Percentiles rank a stretch among this genome's conserved stretches.
Evolutionary conservation across 1,140 invertebrate species (phyloP).

Genomic region (Leptoteleia sp.): DNA sequence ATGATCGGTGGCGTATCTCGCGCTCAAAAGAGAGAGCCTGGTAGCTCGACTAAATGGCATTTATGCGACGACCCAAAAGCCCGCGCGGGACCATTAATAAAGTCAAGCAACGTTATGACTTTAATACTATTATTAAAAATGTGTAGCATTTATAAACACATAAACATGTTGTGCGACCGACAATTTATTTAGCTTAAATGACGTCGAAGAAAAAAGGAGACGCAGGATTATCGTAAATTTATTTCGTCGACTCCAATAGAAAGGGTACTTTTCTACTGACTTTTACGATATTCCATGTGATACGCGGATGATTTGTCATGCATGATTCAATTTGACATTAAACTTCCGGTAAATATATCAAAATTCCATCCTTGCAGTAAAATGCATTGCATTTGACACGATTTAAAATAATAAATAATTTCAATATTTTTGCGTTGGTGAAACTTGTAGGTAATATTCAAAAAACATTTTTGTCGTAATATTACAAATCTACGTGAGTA

Average conservation of each 20-base stretch:
- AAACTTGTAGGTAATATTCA: no score
- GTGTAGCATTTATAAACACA: conserved; percentile 49
- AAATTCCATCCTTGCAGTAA: no score
- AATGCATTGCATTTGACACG: no score
- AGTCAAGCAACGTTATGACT: conserved; percentile 40
- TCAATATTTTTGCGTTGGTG: no score
- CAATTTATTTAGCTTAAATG: conserved; percentile 39
- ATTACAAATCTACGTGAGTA: no score
- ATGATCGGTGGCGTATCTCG: conserved; percentile 62
- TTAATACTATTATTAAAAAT: conserved; percentile 54
- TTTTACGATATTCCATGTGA: background rate
- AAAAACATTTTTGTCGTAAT: no score
- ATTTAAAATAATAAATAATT: no score
- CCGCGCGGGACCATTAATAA: conserved; percentile 44
- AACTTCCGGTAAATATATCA: no score
- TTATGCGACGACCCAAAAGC: conserved; percentile 53
- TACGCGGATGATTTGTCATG: conserved; percentile 1
- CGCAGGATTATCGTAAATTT: conserved; percentile 32
- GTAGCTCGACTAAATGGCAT: conserved; percentile 59
- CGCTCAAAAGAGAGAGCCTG: conserved; percentile 53
- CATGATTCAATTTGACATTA: conserved; percentile 1
- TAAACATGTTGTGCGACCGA: conserved; percentile 21
- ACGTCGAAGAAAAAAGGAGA: conserved; percentile 5
- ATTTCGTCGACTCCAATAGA: conserved; percentile 11
- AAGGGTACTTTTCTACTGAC: conserved; percentile 7